Evolutionary conservation across 2,113 vertebrate species (phyloP).

Genomic region (Scophthalmus maximus): DNA sequence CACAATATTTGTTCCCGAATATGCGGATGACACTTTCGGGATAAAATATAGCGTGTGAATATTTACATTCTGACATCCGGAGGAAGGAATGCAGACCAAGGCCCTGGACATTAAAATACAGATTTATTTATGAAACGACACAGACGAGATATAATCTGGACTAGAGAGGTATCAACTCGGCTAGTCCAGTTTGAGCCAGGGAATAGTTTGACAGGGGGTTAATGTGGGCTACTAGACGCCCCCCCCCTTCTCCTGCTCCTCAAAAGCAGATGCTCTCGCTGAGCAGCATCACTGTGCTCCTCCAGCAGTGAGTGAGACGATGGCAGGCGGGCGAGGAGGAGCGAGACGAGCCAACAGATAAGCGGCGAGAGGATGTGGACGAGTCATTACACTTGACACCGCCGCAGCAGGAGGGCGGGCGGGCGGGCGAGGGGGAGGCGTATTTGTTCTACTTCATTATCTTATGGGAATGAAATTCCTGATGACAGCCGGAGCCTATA

Average conservation of each 20-base stretch:
- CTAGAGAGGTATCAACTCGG: too few species aligned
- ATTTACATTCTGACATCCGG: conserved; percentile 47
- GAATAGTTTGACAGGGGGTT: too few species aligned
- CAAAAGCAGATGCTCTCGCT: conserved; percentile 1
- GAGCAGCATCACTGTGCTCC: conserved; percentile 22
- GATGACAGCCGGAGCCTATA: conserved; percentile 18
- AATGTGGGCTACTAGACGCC: too few species aligned
- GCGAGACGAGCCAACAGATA: neutral
- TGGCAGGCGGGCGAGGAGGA: neutral
- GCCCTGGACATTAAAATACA: too few species aligned
- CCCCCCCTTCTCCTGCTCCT: too few species aligned
- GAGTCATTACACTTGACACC: conserved; percentile 26
- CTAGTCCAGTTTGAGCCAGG: too few species aligned
- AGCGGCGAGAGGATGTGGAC: conserved; percentile 2
- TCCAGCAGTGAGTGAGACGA: conserved; percentile 1
- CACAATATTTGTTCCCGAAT: conserved; percentile 31
- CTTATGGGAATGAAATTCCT: conserved; percentile 31
- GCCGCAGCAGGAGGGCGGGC: conserved; percentile 6
- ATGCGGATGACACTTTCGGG: conserved; percentile 28
- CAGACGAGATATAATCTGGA: conserved; percentile 13
- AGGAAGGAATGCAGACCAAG: too few species aligned
- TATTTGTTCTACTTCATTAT: conserved; percentile 61
- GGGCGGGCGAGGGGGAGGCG: neutral
- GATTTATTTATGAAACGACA: conserved; percentile 22
- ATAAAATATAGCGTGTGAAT: conserved; percentile 43